Evolutionary conservation across 1,140 invertebrate species (phyloP), one percentile per base, ranked within the genome.

Genomic region (Pseudomyrmex pallidus): DNA sequence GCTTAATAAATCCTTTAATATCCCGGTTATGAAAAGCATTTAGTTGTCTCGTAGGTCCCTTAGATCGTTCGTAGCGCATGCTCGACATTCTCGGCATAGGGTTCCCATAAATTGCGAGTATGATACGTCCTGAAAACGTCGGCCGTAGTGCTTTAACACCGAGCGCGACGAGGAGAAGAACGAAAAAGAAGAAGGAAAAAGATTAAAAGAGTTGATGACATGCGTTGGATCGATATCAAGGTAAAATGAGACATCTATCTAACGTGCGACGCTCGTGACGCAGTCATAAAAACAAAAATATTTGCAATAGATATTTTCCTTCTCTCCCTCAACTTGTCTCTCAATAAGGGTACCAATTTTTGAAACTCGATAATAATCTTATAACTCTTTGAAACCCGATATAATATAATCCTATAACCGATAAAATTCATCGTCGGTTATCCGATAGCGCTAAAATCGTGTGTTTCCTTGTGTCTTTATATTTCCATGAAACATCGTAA

Each of bases 41-140:
- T 82, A 74, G 68, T 64, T 70, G 61, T 35, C 59, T 74, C 35
- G 70, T 17, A 74, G 68, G 78, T 54, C 78, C 57, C 48, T 74
- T 62, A 66, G 82, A 77, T 50, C 73, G 62, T 83, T 83, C 72
- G 35, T 17, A 17, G 82, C 82, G 82, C 82, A 83, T 83, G 82
- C 82, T 78, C 82, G 35, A 52, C 82, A 77, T 83, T 76, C 82
- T 66, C 63, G 54, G 73, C 82, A 78, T 77, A 83, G 82, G 82
- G 82, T 74, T 77, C 72, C 82, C 73, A 83, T 83, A 76, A 83
- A 83, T 83, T 83, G 72, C 59, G 52, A 74, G 59, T 83, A 78
- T 68, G 73, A 83, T 77, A 74, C 82, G 82, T 83, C 62, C 82
- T 83, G 82, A 83, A 83, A 83, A 83, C 82, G 62, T 83, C 73